Evolutionary conservation across 1,140 invertebrate species (phyloP), one percentile per base, ranked within the genome.

Genomic region (Bombus superbus): DNA sequence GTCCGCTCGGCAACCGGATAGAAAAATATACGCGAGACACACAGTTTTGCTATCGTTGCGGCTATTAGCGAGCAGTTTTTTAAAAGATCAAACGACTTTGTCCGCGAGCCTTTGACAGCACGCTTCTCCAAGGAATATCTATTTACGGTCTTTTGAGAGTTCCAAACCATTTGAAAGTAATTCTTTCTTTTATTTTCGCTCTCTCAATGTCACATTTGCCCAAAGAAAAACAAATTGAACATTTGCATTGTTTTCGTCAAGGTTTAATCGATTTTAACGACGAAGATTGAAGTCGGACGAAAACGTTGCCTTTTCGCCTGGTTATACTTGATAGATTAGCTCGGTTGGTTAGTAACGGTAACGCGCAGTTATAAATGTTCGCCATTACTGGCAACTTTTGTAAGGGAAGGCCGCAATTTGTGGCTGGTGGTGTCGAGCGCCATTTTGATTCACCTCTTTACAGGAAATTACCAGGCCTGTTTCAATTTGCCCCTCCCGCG

Each of bases 381-480:
- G 9, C 22, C 6, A 77, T 78, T 59, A 40, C 28, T 40, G 25
- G 38, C 8, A 38, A 84, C 25, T 79, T 71, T 69, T 40, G 42
- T 10, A 28, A 9, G 28, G 44, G 59, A 25, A 69, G 47, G 74
- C 53, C 64, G 83, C 68, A 85, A 80, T 80, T 85, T 74, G 84
- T 28, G 78, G 83, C 28, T 42, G 10, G 40, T 22, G 42, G 57
- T 32, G 71, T 68, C 68, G 44, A 38, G 22, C 69, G 84, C 84
- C 78, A 85, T 85, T 85, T 85, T 85, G 84, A 81, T 81, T 81
- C 84, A 42, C 57, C 84, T 69, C 79, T 81, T 75, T 85, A 57
- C 79, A 85, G 84, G 79, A 85, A 85, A 85, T 85, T 81, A 81
- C 78, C 84, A 57, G 84, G 71, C 72, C 78, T 85, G 79, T 85